These are phyloP conservation scores for Tenthredo distinguenda DNA, from an alignment of 2,888 invertebrate species.

Conservation along the genomic window DNA sequence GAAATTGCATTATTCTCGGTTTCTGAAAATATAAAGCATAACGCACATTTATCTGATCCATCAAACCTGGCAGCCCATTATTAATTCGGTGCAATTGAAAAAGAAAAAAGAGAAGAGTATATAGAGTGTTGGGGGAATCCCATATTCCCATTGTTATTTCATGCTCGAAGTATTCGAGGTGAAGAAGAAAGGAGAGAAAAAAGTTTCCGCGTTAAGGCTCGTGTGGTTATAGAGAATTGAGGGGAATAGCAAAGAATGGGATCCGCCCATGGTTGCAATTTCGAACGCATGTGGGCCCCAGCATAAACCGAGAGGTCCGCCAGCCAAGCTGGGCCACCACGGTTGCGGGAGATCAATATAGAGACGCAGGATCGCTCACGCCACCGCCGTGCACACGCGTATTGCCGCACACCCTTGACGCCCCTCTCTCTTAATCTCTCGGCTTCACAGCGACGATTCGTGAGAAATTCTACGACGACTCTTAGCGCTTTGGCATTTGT, in stretches of 20 bases:
- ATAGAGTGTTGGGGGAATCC: not conserved
- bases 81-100: not conserved
- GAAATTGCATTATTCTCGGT: not conserved
- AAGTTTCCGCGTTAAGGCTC: not conserved
- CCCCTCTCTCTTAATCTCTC: constrained; percentile 5
- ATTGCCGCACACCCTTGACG: constrained; percentile 46
- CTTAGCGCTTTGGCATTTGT: not conserved
- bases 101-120: not conserved
- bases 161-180: not conserved
- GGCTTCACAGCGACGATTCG: constrained; percentile 9
- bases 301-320: constrained; percentile 4
- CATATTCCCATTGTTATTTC: not conserved
- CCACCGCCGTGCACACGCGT: constrained; percentile 53
- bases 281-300: constrained; percentile 22
- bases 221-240: not conserved
- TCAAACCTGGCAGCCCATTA: constrained; percentile 2
- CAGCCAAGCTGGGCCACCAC: constrained; percentile 14
- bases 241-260: constrained; percentile 16
- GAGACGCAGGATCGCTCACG: constrained; percentile 51
- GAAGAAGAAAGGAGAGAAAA: not conserved
- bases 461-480: not conserved
- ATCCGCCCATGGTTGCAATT: constrained; percentile 42
- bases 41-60: not conserved
- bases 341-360: constrained; percentile 43
- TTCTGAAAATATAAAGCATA: not conserved